Evolutionary conservation across 2,113 vertebrate species (phyloP), one percentile per base, ranked within the genome.

Genomic region (Cebus imitator): DNA sequence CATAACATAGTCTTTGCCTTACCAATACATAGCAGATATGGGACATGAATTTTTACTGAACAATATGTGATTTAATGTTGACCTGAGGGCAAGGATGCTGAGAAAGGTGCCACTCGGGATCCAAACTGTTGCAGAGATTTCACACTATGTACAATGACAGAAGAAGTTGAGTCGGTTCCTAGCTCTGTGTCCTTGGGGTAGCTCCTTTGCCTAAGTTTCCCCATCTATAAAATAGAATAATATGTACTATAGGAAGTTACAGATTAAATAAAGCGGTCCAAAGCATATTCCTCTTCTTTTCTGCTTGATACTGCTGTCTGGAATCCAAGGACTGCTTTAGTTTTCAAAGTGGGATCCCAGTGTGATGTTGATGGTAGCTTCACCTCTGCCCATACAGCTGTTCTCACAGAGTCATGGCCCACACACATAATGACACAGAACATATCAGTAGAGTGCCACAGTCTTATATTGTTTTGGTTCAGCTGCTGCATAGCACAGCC

Each of bases 261-360:
- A 72, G 27, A 14, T 55, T 91, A n/a, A 82, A 27, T 13, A 43
- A 35, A 48, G 61, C 11, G 35, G 9, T 18, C 37, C 20, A 45
- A 50, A 11, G 11, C 0, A 2, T 0, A 4, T 68, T 57, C 27
- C 2, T 76, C 0, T 85, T 52, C 27, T 17, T 32, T 2, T 57
- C 21, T 12, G 16, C 61, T 72, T 55, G 6, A 30, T 73, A 5
- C 17, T 72, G 30, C 13, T 16, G 1, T 14, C 32, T 50, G 48
- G 7, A 5, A 17, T 30, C 37, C 2, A 6, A 16, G 16, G 25
- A 32, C 9, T 6, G 2, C 27, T 6, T 30, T 90, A 50, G 12
- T 18, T 91, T 30, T 76, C 21, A 3, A 10, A 17, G 11, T 23
- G 45, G 25, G 17, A 27, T 50, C 0, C 0, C 50, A 27, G 13